phyloP scores from a whole-genome alignment of 2,888 invertebrate species.

The Rhagonycha lutea region DNA sequence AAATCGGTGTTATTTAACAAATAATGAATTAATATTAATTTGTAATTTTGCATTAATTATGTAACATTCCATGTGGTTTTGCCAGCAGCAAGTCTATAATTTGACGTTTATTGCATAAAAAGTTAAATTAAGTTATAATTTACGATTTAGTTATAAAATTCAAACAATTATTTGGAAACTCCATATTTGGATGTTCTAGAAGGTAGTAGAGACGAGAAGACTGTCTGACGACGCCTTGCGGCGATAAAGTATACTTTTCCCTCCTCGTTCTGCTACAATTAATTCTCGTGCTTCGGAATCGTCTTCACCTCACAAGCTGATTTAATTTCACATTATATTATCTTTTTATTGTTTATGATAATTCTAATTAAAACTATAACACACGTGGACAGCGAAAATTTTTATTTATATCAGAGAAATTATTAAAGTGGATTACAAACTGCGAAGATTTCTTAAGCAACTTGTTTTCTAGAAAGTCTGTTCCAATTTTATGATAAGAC shows the following conservation, averaged over 20 bases:
- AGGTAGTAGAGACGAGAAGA: background rate
- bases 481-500: background rate
- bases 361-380: background rate
- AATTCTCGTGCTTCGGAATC: no score
- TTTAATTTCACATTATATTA: no score
- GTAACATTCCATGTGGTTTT: background rate
- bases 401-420: background rate
- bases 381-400: background rate
- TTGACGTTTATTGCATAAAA: background rate
- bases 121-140: background rate
- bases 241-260: no score
- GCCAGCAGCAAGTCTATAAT: background rate
- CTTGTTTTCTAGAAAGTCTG: background rate
- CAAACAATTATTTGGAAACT: background rate
- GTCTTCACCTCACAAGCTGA: no score
- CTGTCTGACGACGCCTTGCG: background rate
- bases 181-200: background rate
- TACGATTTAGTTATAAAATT: background rate
- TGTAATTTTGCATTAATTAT: background rate
- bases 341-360: no score
- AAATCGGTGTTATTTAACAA: background rate
- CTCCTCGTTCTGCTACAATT: no score
- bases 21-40: background rate
- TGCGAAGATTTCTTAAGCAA: background rate
- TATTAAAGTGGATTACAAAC: background rate